phyloP scores from a whole-genome alignment of 23 tunicate genomes.

The Clavelina lepadiformis region DNA sequence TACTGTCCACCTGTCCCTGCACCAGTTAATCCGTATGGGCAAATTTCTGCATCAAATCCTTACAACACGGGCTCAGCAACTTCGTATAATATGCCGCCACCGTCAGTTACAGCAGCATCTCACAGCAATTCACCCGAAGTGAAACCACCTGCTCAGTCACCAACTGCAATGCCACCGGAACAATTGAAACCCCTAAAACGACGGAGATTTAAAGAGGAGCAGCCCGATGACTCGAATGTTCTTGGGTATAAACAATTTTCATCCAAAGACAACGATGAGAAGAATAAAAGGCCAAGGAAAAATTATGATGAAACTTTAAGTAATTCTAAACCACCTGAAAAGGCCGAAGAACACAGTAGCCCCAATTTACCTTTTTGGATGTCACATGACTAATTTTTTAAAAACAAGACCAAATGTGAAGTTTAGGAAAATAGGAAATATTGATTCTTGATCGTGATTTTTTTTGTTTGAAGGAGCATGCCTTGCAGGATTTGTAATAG shows the following conservation, averaged over 20 bases:
- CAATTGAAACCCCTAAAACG: constrained; percentile 22
- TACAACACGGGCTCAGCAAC: not conserved
- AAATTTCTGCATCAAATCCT: constrained; percentile 3
- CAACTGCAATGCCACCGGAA: not conserved
- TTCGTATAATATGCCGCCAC: constrained; percentile 18
- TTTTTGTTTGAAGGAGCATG: too few relatives aligned
- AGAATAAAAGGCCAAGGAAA: not conserved
- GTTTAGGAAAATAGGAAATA: too few relatives aligned
- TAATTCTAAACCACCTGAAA: not conserved
- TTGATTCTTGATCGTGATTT: too few relatives aligned
- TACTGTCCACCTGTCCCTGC: constrained; percentile 9
- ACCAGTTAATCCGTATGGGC: not conserved
- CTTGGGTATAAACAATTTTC: constrained; percentile 68
- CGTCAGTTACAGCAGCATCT: not conserved
- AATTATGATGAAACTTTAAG: not conserved
- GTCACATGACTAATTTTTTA: constrained; percentile 48
- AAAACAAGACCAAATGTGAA: too few relatives aligned
- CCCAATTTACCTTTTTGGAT: constrained; percentile 56
- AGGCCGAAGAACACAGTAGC: constrained; percentile 3
- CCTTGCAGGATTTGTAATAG: too few relatives aligned
- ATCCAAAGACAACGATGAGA: not conserved
- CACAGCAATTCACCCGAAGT: too few relatives aligned
- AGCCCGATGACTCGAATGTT: constrained; percentile 54
- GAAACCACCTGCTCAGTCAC: not conserved
- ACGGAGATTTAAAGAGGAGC: constrained; percentile 70